Evolutionary conservation across 1,140 invertebrate genomes (phyloP), one percentile per base, ranked within the genome.

Genomic region (Agrypnia vestita): DNA sequence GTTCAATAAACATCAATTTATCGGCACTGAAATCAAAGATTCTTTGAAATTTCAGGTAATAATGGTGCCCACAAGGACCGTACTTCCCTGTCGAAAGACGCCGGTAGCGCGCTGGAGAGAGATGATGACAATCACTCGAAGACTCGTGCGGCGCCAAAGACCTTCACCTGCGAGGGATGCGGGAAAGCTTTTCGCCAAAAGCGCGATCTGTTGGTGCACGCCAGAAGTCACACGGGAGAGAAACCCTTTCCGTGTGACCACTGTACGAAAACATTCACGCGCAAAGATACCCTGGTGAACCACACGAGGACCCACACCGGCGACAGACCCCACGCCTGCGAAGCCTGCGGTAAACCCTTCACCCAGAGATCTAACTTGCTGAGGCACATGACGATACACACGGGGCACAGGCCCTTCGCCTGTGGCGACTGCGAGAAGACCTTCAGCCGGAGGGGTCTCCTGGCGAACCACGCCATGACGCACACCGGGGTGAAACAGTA

Each of bases 311-410:
- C 55, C 55, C 55, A 59, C 15, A 59, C 55, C 0, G 55, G 55
- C 3, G 55, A 59, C 9, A 59, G 15, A 13, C 55, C 55, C n/a
- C 15, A 15, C 55, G 15, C 15, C 8, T 59, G 55, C 15, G 55
- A 59, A 59, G 55, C 11, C 7, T 59, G 55, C 55, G 15, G 15
- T 7, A 59, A 59, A 59, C 11, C 15, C 15, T 59, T 59, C 21
- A 19, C n/a, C 9, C 55, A 59, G 17, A 59, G 21, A 59, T 19
- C 21, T 7, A 15, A 59, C 9, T 59, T 59, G 12, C 15, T 15
- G 21, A 59, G 55, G 11, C 55, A 59, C 55, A 59, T 59, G 55
- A 59, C 15, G 55, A 59, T 21, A 15, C 55, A 59, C 12, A 59
- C 55, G 9, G 55, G 55, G 0, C 13, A 59, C 13, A 59, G 21